Evolutionary conservation across 2,113 vertebrate species (phyloP), one percentile per base, ranked within the genome.

Genomic region (Poeciliopsis turrubarensis): DNA sequence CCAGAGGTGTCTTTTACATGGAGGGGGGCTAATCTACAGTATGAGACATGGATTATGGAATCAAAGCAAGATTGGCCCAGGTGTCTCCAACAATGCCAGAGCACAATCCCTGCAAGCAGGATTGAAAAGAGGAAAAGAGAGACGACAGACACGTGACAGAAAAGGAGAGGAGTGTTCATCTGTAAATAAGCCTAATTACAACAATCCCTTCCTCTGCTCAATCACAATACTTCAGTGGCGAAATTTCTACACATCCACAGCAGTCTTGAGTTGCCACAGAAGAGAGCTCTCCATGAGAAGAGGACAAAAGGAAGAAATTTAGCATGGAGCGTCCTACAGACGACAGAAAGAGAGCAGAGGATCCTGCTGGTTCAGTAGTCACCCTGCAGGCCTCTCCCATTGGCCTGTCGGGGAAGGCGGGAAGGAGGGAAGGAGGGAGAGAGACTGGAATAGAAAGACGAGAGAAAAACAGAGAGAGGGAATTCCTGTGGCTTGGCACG

Each of bases 401-500:
- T 93, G 91, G 91, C 74, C 80, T 77, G 72, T 77, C 25, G 3
- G 11, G 83, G 85, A 91, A 94, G 92, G 93, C 91, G 92, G 92
- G 92, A 94, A 92, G 83, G 87, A 88, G 11, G 92, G 92, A 94
- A 92, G 82, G 87, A 88, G 81, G 76, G 88, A 79, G 82, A 82
- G 82, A 80, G 89, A 90, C 83, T 82, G 85, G 86, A 90, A 91
- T 85, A 92, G 89, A 89, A 86, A 80, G 66, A 72, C 44, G 72
- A 84, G 87, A 90, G 84, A 89, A 79, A 89, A 86, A 81, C 67
- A 87, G 60, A 90, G 44, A 5, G 76, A 89, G 90, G 89, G 91
- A 92, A 93, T 95, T 94, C 92, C 93, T 94, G 93, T 94, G 93
- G 92, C 82, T 94, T 94, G 93, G 92, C 94, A 87, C 60, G 34